Conservation (phyloP, 2,797 vertebrate species). For the Bradypodion pumilum region DNA sequence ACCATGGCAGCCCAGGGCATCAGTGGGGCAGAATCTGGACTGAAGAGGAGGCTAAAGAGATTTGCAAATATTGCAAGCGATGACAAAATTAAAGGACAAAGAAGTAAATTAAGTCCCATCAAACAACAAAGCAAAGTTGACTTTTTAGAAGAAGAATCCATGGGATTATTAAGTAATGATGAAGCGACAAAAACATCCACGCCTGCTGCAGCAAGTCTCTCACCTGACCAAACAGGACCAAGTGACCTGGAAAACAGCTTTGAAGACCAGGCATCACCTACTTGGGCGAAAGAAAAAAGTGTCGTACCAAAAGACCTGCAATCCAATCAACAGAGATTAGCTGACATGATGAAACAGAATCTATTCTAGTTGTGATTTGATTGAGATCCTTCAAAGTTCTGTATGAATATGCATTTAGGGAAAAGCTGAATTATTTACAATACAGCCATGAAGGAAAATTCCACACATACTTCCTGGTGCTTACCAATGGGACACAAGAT, state of each 20-base stretch:
- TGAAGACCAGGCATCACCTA: conserved; percentile 13
- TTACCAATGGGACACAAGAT: neutral
- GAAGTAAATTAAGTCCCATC: conserved; percentile 20
- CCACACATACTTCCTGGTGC: neutral
- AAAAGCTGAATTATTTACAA: neutral
- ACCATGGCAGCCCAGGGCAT: conserved; percentile 11
- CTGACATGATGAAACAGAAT: conserved; percentile 6
- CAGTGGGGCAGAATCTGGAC: conserved; percentile 12
- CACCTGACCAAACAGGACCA: neutral
- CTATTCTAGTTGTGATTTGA: neutral
- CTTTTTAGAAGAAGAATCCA: conserved; percentile 13
- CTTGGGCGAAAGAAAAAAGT: neutral
- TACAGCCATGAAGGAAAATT: neutral
- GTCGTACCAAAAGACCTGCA: conserved; percentile 6
- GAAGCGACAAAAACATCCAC: neutral
- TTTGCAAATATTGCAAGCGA: conserved; percentile 26
- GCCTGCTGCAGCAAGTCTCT: neutral
- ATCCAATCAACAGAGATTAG: neutral
- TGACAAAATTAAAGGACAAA: conserved; percentile 29
- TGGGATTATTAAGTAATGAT: conserved; percentile 15
- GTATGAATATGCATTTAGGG: neutral
- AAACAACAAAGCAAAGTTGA: conserved; percentile 16
- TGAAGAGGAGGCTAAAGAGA: conserved; percentile 21
- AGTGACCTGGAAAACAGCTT: conserved; percentile 29
- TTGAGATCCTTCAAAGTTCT: neutral